Evolutionary conservation across 2,888 invertebrate species (phyloP).

Genomic region (Xylophagus ater): DNA sequence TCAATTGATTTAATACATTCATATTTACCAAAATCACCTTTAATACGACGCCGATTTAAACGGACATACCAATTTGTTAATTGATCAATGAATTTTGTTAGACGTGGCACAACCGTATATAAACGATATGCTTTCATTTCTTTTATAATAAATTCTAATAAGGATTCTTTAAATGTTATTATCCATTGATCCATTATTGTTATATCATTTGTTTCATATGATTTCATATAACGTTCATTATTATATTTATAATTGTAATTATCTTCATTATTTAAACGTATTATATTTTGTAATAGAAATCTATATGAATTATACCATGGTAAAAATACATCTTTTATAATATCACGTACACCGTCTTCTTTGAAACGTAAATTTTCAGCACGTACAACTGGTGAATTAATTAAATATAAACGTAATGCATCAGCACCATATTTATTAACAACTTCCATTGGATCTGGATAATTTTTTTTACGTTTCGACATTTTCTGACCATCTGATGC

Average conservation of each 20-base stretch:
- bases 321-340: conserved; percentile 93
- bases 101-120: conserved; percentile 87
- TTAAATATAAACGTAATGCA: conserved; percentile 87
- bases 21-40: conserved; percentile 72
- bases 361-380: conserved; percentile 94
- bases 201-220: too few species aligned
- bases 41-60: conserved; percentile 88
- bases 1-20: conserved; percentile 79
- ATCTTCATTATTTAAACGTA: conserved; percentile 62
- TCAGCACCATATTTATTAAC: conserved; percentile 93
- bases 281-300: conserved; percentile 89
- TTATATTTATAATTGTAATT: conserved; percentile 46
- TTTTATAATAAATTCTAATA: conserved; percentile 73
- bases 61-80: conserved; percentile 98
- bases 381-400: conserved; percentile 95
- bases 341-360: conserved; percentile 92
- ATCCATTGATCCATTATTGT: conserved; percentile 95
- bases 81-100: conserved; percentile 94
- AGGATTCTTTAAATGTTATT: conserved; percentile 87
- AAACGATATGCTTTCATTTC: conserved; percentile 93
- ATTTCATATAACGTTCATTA: conserved; percentile 38
- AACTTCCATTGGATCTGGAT: conserved; percentile 90
- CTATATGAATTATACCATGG: conserved; percentile 94
- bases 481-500: conserved; percentile 99
- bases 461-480: conserved; percentile 98